Evolutionary conservation across 2,113 vertebrate species (phyloP), one percentile per base, ranked within the genome.

Genomic region (Pseudonaja textilis): DNA sequence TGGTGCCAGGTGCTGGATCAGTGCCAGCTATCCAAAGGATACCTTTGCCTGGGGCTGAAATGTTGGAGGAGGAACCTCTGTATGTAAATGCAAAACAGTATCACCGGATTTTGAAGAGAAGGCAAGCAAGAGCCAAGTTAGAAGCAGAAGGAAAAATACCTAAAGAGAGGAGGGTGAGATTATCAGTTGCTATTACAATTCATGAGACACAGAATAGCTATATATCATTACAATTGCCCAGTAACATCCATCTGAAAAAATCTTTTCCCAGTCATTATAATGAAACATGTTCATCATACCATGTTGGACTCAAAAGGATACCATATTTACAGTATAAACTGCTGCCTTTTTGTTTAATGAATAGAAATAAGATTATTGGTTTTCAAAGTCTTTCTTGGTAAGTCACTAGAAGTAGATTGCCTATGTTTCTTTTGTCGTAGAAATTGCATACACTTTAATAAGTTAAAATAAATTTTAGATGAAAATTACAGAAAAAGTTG

Each of bases 11-110:
- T 52, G 97, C 98, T 92, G 98, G 98, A 0, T 97, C 98, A 0
- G 98, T 99, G 56, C 98, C 98, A 91, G 98, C 99, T 87, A 99
- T 99, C 97, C 99, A 99, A 94, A 98, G 99, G 92, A 99, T 99
- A 93, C 99, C 99, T 29, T 91, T 99, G 89, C 99, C 99, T 56
- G 99, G 99, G 50, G 99, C 99, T 16, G 99, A 99, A 95, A 99
- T 99, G 99, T 98, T 99, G 0, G 99, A 99, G 20, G 99, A 99
- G 94, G 99, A 99, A 95, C 99, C 99, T 29, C 98, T 99, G 2
- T 99, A 99, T 3, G 99, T 99, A 88, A 99, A 99, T 2, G 99
- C 99, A 94, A 99, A 99, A 95, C 99, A 99, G 97, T 99, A 99
- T 96, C 99, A 99, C 95, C 98, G 99, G 9, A 99, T 99, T 97